Evolutionary conservation across 1,140 invertebrate genomes (phyloP), one percentile per base, ranked within the genome.

Genomic region (Dinothrombium tinctorium): DNA sequence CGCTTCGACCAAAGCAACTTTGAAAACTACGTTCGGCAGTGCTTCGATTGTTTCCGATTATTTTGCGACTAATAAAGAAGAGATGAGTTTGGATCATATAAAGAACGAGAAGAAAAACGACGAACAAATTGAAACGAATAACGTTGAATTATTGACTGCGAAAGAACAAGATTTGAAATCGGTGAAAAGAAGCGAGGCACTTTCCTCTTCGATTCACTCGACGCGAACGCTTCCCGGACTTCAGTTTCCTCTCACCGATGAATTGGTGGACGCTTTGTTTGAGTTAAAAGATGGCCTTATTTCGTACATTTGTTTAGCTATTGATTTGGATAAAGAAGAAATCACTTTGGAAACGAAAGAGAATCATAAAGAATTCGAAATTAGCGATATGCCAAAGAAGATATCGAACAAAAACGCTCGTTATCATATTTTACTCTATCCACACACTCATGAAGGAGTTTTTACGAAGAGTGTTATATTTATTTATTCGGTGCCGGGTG

Each of bases 401-500:
- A 69, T 94, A 46, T 86, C 86, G 35, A 65, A 62, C 2, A 74
- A 89, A 9, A 66, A 69, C 53, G 82, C 81, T 11, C 69, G 87
- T 52, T 95, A 94, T 60, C 86, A 94, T 63, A 59, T 96, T 4
- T 90, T 76, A 55, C 71, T 73, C 46, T 94, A 83, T 58, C 73
- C 76, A 47, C 87, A 95, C 58, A 78, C 73, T 0, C 75, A 90
- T 53, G 84, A 94, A 61, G 82, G 83, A 40, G 80, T 89, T 57
- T 77, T 74, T 47, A 63, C 75, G 51, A 74, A 86, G 52, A 76
- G 71, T 53, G 68, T 73, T 54, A 80, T 96, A 35, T 95, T 96
- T 58, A 82, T 95, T 51, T 95, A 95, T 60, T 89, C 83, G 9
- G 92, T 94, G 81, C 87, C 87, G 17, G 84, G 83, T 7, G 90